Conservation (phyloP, 2,888 invertebrate genomes). For the Serrognathus titanus region DNA sequence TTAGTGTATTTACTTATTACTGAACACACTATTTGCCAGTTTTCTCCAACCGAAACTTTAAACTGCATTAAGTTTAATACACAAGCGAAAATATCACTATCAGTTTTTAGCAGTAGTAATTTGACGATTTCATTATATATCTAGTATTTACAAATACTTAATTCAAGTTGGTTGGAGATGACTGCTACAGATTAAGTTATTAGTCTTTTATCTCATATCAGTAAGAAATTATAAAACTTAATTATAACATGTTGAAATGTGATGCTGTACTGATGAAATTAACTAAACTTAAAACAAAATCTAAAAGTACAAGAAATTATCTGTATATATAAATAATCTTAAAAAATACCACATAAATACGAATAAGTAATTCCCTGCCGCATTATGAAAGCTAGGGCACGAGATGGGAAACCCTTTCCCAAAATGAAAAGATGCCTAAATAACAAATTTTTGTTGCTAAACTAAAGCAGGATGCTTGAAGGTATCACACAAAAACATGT, state of each 20-base stretch:
- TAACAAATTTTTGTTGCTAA: slow-evolving; percentile 5
- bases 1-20: no score
- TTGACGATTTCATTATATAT: background rate
- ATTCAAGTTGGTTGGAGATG: slow-evolving; percentile 6
- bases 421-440: slow-evolving; percentile 7
- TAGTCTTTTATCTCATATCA: slow-evolving; percentile 17
- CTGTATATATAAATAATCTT: background rate
- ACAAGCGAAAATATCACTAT: no score
- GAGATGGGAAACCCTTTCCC: slow-evolving; percentile 12
- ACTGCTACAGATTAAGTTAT: slow-evolving; percentile 10
- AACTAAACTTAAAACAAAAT: slow-evolving; percentile 4
- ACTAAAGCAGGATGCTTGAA: background rate
- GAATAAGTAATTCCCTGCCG: slow-evolving; percentile 17
- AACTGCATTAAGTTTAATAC: no score
- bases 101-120: no score
- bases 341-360: slow-evolving; percentile 8
- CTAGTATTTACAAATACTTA: background rate
- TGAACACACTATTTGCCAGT: no score
- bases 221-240: slow-evolving; percentile 4
- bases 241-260: slow-evolving; percentile 5
- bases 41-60: no score
- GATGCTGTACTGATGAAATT: background rate
- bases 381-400: slow-evolving; percentile 15
- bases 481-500: slow-evolving; percentile 1
- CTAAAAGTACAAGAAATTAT: background rate